Evolutionary conservation across 1,140 invertebrate species (phyloP), one percentile per base, ranked within the genome.

Genomic region (Conus betulinus): DNA sequence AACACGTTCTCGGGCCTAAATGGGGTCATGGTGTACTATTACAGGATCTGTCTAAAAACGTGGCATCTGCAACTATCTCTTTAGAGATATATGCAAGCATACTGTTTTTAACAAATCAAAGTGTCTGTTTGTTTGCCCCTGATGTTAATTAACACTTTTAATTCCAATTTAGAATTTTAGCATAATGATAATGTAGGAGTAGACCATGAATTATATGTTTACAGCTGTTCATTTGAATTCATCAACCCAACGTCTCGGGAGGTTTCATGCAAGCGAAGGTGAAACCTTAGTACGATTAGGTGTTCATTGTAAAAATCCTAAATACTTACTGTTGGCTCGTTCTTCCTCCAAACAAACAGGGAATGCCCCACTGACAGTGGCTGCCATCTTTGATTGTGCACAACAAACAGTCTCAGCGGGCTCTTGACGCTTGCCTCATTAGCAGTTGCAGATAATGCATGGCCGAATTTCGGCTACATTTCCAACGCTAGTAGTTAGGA

Each of bases 341-440:
- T 90, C 87, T 89, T 89, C 88, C 60, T 91, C 90, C 85, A 91
- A 89, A 91, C 88, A 89, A 91, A 90, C 91, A 90, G 91, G 87
- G 89, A 88, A 89, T 91, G 90, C 82, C 90, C n/a, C 91, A 87
- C 90, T 88, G 89, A 89, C 81, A 88, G 88, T 53, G 85, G 85
- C 90, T 89, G 90, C 91, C 91, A 91, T 91, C 91, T 91, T 91
- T 90, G 91, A 91, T 91, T 89, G 87, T 89, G 89, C 89, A 90
- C 90, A 89, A 85, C 84, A 87, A 89, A 84, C 81, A 89, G 88
- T 85, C 60, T 90, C 89, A 90, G 88, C 88, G 89, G 89, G 87
- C 88, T 88, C 89, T 90, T 52, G 88, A 88, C 81, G 89, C 89
- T 88, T 90, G 89, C 84, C 88, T 90, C 87, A 87, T 88, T 90